A percentile compares a stretch with the other conserved stretches of the same genome.
These are phyloP conservation scores for Grus americana DNA, from an alignment of 2,113 vertebrate species.

Conservation along the genomic window DNA sequence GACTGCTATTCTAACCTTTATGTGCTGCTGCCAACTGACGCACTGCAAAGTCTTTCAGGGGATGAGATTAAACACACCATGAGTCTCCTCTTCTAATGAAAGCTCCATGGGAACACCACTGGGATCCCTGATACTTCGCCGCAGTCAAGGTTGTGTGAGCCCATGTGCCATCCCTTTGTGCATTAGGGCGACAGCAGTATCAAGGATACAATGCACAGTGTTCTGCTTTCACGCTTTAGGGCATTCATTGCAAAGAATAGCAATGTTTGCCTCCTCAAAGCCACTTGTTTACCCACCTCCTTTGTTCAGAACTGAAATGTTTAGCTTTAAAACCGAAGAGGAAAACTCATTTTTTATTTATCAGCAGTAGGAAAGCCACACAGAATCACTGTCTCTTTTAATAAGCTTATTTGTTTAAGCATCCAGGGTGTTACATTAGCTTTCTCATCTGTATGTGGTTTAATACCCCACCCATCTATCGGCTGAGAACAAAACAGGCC, in stretches of 20 bases:
- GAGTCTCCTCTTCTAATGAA: slow-evolving; percentile 20
- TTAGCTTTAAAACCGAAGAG: background rate
- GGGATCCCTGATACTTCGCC: slow-evolving; percentile 2
- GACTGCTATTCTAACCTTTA: background rate
- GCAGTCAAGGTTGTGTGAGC: background rate
- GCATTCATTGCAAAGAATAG: slow-evolving; percentile 2
- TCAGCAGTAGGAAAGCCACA: background rate
- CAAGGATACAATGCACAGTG: background rate
- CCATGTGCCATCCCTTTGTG: slow-evolving; percentile 35
- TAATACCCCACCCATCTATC: background rate
- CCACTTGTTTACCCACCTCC: background rate
- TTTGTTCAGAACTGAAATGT: slow-evolving; percentile 6
- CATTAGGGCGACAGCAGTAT: background rate
- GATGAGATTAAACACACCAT: slow-evolving; percentile 8
- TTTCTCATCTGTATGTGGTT: background rate
- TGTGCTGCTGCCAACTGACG: background rate
- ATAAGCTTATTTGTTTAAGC: slow-evolving; percentile 28
- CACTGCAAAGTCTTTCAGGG: background rate
- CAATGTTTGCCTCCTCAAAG: background rate
- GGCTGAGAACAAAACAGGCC: background rate
- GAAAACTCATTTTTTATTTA: background rate
- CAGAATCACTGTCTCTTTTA: background rate
- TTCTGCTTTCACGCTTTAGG: background rate
- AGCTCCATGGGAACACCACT: slow-evolving; percentile 35
- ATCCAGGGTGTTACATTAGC: background rate